Evolutionary conservation across 2,113 vertebrate species (phyloP).

Genomic region (Mus spicilegus): DNA sequence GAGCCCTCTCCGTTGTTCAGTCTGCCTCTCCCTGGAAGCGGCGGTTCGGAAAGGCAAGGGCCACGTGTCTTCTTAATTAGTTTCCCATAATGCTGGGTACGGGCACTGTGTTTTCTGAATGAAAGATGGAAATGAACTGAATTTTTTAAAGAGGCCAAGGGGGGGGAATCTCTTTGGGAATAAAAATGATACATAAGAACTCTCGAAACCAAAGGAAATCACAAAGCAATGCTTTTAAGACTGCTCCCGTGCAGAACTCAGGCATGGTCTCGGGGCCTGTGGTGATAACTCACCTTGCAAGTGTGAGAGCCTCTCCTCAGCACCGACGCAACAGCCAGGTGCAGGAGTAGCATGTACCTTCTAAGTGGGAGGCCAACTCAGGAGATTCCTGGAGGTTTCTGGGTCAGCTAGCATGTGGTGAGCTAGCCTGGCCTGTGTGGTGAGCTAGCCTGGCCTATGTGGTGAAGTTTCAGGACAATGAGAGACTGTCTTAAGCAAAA

Average conservation of each 20-base stretch:
- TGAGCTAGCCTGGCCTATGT: not conserved
- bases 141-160: not conserved
- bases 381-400: not conserved
- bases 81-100: not conserved
- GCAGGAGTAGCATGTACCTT: not conserved
- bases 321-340: too few species aligned
- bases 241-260: rapidly evolving
- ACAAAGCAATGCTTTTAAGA: rapidly evolving
- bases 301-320: not conserved
- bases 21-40: not conserved
- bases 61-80: rapidly evolving
- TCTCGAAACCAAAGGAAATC: not conserved
- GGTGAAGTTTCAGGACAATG: not conserved
- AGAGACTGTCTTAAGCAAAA: not conserved
- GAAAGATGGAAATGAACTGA: not conserved
- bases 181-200: not conserved
- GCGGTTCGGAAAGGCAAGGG: not conserved
- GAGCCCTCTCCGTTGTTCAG: not conserved
- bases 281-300: not conserved
- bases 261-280: not conserved
- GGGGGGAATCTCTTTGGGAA: not conserved
- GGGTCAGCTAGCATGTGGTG: not conserved
- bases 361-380: not conserved
- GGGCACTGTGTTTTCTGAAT: not conserved
- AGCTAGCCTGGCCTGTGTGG: not conserved